Base-by-base conservation (phyloP, 1,140 invertebrate species). In the Bombus waltoni region DNA sequence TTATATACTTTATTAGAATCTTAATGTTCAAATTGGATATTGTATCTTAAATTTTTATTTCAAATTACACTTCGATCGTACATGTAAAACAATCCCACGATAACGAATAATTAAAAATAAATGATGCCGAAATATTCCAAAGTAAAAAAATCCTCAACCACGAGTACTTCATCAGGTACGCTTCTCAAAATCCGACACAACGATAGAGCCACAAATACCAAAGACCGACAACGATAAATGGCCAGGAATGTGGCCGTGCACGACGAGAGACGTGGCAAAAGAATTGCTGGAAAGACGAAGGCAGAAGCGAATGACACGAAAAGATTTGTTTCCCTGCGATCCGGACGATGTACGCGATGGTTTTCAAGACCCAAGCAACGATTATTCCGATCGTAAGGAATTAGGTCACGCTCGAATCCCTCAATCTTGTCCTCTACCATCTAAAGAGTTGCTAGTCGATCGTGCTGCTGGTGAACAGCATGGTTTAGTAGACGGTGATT, bases 401-500 rank as follows among this genome's bases (percentile, higher is more conserved):
- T 79, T 94, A 35, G 92, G 92, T 15, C 93, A 93, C 70, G 92
- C 91, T 1, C 88, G 92, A 65, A 88, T 93, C 18, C 92, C 92
- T 0, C 42, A 80, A 15, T 57, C 59, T 0, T 87, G 87, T 81
- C 62, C 80, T 1, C 57, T 65, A 6, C 4, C 66, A 0, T 53
- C 42, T 3, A 83, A 80, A 11, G 62, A 72, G 15, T 25, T 71
- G 18, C 2, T 79, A 11, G 83, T 93, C 3, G 93, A 94, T 86
- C 87, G 88, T 11, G 80, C 89, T 15, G 72, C 76, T 28, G 93
- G 93, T 35, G 89, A 93, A 59, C 76, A 86, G 28, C 88, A 86
- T 0, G 93, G 92, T 38, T 87, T 94, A 25, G 94, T 94, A 3
- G 77, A 93, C 57, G 94, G 94, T 22, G 93, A 94, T 80, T 94